These are phyloP conservation scores for Hystrix cristata DNA, from an alignment of 2,113 vertebrate genomes.

Conservation along the genomic window DNA sequence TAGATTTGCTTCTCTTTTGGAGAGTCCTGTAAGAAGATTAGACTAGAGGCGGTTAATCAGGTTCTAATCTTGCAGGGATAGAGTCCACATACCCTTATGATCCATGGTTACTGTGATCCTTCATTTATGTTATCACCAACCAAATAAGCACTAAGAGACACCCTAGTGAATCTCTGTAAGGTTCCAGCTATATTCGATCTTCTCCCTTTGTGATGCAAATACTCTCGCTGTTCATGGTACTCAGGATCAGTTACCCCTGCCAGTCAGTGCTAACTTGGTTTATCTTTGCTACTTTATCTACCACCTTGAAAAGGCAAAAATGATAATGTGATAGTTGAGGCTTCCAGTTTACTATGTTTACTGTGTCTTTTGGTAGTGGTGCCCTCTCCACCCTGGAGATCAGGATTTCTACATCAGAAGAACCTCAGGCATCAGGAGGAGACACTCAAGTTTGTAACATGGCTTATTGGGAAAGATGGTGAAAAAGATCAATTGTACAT, in stretches of 20 bases:
- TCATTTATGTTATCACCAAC: not conserved
- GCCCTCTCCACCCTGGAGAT: not conserved
- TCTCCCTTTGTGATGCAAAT: not conserved
- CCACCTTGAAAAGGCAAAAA: not conserved
- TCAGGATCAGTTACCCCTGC: not conserved
- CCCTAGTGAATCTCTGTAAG: not conserved
- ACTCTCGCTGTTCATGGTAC: not conserved
- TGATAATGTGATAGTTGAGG: not conserved
- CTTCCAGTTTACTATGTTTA: not conserved
- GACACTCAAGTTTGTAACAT: not conserved
- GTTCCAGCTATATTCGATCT: not conserved
- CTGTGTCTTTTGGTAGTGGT: not conserved
- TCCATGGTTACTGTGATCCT: not conserved
- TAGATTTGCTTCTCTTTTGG: not conserved
- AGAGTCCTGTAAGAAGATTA: not conserved
- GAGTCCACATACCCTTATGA: not conserved
- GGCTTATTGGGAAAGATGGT: not conserved
- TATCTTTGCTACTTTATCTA: not conserved
- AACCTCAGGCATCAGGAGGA: not conserved
- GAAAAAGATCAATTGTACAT: not conserved
- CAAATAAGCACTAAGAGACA: not conserved
- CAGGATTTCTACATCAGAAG: not conserved
- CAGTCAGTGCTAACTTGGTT: not conserved
- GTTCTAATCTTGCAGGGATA: not conserved
- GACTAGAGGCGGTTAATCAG: not conserved